Evolutionary conservation across 2,888 invertebrate genomes (phyloP), one percentile per base, ranked within the genome.

Genomic region (Pyrocoelia pectoralis): DNA sequence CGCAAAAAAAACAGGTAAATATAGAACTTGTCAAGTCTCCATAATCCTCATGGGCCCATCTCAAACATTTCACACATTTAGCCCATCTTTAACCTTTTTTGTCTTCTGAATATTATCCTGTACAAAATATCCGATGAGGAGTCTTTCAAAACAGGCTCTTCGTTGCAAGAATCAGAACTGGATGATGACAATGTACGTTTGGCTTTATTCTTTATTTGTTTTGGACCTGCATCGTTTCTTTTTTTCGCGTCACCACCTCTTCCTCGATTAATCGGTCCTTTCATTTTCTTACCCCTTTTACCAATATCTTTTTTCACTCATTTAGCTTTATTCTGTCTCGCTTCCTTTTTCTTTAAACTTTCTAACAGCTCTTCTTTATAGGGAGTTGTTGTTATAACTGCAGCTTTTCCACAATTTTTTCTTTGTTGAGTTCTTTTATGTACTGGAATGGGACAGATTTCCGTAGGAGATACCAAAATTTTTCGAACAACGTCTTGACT

Each of bases 101-200:
- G 14, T 41, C 41, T 41, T 41, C 50, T 10, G 29, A 51, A 51
- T 10, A 51, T 51, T 2, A n/a, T 4, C 50, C 29, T 6, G 14
- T 24, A 51, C 50, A 51, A 28, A 51, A 51, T 51, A 28, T 51
- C 50, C 12, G 50, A 51, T 12, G 29, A 51, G 29, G 13, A 41
- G 8, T 38, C 38, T 9, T 38, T 14, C 13, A 41, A 14, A 14
- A 14, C 14, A 41, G 14, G 41, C 13, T 41, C 14, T 41, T 41
- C 41, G 14, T 13, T 41, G 13, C 41, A 12, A 13, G 41, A 41
- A 41, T 14, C 14, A 5, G n/a, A 41, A 13, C 13, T 41, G 13
- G 41, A 41, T 41, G 38, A 38, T 38, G 38, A 38, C 38, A 38
- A 38, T 38, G 38, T 38, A 38, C 38, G 38, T 38, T 38, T 38